Evolutionary conservation across 2,113 vertebrate genomes (phyloP).

Genomic region (Strigops habroptila): DNA sequence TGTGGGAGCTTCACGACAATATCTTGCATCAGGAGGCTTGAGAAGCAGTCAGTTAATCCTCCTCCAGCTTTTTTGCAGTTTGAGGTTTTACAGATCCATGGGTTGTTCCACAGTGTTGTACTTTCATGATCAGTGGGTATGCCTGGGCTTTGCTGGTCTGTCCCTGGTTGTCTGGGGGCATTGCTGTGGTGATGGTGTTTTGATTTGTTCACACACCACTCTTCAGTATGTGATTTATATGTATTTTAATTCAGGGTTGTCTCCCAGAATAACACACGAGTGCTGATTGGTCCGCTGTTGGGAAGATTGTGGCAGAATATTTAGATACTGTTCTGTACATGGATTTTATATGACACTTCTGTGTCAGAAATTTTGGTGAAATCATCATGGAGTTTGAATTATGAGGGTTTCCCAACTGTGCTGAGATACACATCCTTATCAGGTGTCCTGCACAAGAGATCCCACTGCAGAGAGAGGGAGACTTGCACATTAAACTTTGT

Average conservation of each 20-base stretch:
- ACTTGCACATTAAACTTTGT: background rate
- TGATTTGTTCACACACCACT: background rate
- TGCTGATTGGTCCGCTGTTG: background rate
- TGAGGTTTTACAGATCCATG: background rate
- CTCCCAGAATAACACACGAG: background rate
- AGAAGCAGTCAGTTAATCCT: background rate
- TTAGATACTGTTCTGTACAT: background rate
- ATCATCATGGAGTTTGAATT: background rate
- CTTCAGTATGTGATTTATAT: background rate
- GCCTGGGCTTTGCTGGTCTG: background rate
- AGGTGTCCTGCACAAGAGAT: background rate
- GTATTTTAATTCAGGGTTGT: background rate
- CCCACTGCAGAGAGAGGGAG: background rate
- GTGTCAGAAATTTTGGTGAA: background rate
- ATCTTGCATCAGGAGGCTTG: background rate
- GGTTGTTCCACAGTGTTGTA: background rate
- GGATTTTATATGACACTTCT: background rate
- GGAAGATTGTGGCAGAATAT: background rate
- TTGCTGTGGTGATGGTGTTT: background rate
- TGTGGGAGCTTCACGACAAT: background rate
- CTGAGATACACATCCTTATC: background rate
- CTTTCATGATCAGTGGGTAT: background rate
- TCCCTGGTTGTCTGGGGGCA: background rate
- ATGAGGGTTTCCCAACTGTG: background rate
- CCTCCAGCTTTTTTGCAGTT: background rate